Base-by-base conservation (phyloP, 2,888 invertebrate species). In the Rhingia rostrata region DNA sequence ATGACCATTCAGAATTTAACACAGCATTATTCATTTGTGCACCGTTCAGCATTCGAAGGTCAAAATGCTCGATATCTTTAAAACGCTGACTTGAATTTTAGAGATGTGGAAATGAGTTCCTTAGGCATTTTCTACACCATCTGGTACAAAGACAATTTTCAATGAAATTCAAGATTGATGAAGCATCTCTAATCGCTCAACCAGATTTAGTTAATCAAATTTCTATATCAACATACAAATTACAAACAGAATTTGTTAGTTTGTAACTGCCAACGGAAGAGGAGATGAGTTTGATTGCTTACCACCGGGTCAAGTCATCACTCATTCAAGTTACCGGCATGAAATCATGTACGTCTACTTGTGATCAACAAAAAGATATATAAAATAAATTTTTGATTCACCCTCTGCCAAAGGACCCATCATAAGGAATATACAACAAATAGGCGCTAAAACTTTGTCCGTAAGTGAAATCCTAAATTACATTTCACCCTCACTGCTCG, bases 341-440 rank as follows among this genome's bases (percentile, higher is more conserved):
- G 4, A 43, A 6, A 33, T 41, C 41, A 12, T 9, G 4, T 2
- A n/a, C 14, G 22, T 22, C 22, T 22, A 22, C 22, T 22, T 32
- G 10, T 4, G 12, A n/a, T 1, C 3, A 49, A 37, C 37, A 64
- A 41, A 3, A 22, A 49, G 32, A 43, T 30, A 69, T 72, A 79
- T 60, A 14, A 54, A 47, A 32, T 41, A 32, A 67, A 73, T 80
- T 73, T 80, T 33, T 35, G 45, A 66, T 60, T 35, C 66, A 54
- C 22, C 35, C 7, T 22, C 37, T 41, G 12, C 54, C 47, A 56
- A 33, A 10, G 10, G 37, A 58, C 10, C 9, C 51, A 32, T 45
- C 12, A 10, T 43, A 61, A 43, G 14, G 53, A 51, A 61, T 12
- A 22, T 22, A 22, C 1, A 22, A 1, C 22, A 14, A 14, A 37